Base-by-base conservation (phyloP, 2,888 invertebrate genomes). In the Trachelus troglodyta region DNA sequence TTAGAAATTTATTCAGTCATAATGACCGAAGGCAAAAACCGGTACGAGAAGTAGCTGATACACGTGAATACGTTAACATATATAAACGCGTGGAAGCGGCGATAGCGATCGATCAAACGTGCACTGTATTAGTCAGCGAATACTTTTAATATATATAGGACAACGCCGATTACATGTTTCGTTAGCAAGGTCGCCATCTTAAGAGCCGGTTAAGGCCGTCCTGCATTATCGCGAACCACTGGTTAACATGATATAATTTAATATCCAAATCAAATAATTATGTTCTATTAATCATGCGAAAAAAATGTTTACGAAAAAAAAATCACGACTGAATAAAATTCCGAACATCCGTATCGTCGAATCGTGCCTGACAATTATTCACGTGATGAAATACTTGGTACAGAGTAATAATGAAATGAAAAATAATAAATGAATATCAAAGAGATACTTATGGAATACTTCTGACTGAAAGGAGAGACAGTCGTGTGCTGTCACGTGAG, bases 391-490 rank as follows among this genome's bases (percentile, higher is more conserved):
- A 23, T 23, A 15, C 56, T 23, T 56, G 23, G 23, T 34, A 34
- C 12, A 35, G 37, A 9, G n/a, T 37, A 31, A 34, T 15, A 73
- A 79, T 78, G 69, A 75, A 82, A 79, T 12, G 9, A 31, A 74
- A 69, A 69, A 68, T 30, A 31, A 74, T 12, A 76, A 78, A 76
- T 77, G 76, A 80, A 81, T 6, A 23, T 4, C 1, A 56, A 56
- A 9, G 2, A 3, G 35, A 35, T 35, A 12, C 12, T 3, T 35
- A 35, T 12, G 15, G 23, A 23, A 56, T 56, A 23, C 56, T 23
- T 23, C 2, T 23, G 23, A 23, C 23, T 56, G 9, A 23, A 56
- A 56, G 9, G 56, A 56, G 9, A 23, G 23, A 23, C 56, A 56
- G 56, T 56, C 56, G 0, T 15, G 23, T 34, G 9, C 34, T 31